phyloP scores from a whole-genome alignment of 1,140 invertebrate species.

The Aradophagus sp. region DNA sequence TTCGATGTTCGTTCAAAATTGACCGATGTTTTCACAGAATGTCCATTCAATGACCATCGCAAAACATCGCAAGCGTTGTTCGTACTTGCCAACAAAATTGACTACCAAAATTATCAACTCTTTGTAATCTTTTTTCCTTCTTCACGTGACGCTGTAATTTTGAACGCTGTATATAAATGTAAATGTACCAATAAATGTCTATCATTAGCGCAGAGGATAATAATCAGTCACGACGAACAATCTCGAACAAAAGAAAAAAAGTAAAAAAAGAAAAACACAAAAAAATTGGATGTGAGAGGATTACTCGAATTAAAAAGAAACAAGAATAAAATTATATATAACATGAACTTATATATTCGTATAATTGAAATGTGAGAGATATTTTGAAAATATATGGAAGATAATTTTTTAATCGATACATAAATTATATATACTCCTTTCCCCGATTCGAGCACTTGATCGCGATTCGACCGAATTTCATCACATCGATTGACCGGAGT shows the following conservation, averaged over 20 bases:
- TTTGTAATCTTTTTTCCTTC: too few species aligned
- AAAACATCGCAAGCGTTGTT: too few species aligned
- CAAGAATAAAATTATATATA: slow-evolving; percentile 23
- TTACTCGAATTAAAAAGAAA: slow-evolving; percentile 21
- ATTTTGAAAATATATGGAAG: slow-evolving; percentile 43
- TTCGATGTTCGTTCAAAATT: too few species aligned
- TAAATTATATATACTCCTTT: slow-evolving; percentile 33
- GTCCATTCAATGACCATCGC: too few species aligned
- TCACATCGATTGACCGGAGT: slow-evolving; percentile 15
- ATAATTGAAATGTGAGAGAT: slow-evolving; percentile 37
- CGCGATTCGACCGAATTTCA: slow-evolving; percentile 10
- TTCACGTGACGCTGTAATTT: too few species aligned
- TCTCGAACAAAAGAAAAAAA: slow-evolving; percentile 26
- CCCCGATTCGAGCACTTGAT: slow-evolving; percentile 6
- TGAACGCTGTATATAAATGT: slow-evolving; percentile 24
- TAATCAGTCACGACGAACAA: slow-evolving; percentile 45
- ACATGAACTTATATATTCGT: slow-evolving; percentile 39
- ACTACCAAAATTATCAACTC: too few species aligned
- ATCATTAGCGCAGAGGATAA: slow-evolving; percentile 27
- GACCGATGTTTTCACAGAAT: too few species aligned
- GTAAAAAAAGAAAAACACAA: slow-evolving; percentile 23
- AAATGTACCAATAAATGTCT: slow-evolving; percentile 35
- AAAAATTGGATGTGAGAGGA: slow-evolving; percentile 21
- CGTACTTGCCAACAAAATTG: too few species aligned
- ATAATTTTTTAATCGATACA: slow-evolving; percentile 35